Evolutionary conservation across 2,888 invertebrate genomes (phyloP).

Genomic region (Luperina nickerlii): DNA sequence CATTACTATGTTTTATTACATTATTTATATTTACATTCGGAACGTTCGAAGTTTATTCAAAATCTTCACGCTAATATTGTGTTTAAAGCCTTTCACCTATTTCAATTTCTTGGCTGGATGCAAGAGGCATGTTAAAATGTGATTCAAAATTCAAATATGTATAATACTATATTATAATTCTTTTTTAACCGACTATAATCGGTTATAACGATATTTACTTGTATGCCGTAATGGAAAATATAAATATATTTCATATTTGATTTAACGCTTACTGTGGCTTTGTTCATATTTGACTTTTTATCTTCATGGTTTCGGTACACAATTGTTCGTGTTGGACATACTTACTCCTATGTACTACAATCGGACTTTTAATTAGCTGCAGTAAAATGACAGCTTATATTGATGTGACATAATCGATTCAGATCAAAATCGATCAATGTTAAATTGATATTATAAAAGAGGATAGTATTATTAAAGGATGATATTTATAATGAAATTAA

Average conservation of each 20-base stretch:
- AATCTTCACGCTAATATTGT: constrained; percentile 68
- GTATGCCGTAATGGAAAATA: constrained; percentile 54
- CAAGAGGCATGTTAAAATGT: constrained; percentile 63
- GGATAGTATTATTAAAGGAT: too few relatives aligned
- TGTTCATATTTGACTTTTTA: constrained; percentile 12
- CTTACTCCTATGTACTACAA: not conserved
- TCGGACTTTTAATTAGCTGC: too few relatives aligned
- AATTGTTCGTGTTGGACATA: constrained; percentile 32
- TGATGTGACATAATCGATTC: too few relatives aligned
- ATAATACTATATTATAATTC: constrained; percentile 56
- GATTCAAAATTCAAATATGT: constrained; percentile 57
- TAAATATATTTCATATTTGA: constrained; percentile 46
- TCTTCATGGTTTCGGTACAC: constrained; percentile 33
- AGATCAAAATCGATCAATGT: too few relatives aligned
- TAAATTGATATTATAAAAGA: too few relatives aligned
- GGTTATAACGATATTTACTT: constrained; percentile 52
- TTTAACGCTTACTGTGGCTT: constrained; percentile 31
- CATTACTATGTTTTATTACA: constrained; percentile 64
- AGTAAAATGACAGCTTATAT: too few relatives aligned
- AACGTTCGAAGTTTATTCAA: constrained; percentile 57
- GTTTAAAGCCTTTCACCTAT: constrained; percentile 63
- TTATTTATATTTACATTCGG: constrained; percentile 60
- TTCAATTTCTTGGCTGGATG: constrained; percentile 70
- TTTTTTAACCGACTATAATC: constrained; percentile 58
- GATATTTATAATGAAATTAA: too few relatives aligned